These are phyloP conservation scores for Archivesica marissinica DNA, from an alignment of 1,140 invertebrate species.

Conservation along the genomic window DNA sequence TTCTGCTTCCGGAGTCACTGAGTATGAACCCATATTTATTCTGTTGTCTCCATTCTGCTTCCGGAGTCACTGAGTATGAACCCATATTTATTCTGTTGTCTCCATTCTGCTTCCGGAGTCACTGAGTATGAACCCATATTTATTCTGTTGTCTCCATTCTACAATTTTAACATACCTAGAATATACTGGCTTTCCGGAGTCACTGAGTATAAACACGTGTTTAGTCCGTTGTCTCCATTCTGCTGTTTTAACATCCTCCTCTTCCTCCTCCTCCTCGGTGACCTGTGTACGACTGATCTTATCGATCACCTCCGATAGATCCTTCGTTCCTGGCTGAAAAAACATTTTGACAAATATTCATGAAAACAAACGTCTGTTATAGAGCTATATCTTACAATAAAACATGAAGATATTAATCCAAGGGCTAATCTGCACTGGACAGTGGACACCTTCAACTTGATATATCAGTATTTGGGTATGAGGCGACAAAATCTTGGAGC, in stretches of 20 bases:
- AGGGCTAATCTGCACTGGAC: too few species aligned
- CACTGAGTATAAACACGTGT: constrained; percentile 97
- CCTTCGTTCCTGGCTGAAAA: constrained; percentile 62
- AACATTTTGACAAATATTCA: too few species aligned
- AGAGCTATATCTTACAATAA: too few species aligned
- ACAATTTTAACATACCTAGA: constrained; percentile 89
- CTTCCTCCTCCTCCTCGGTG: constrained; percentile 86
- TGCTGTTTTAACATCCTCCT: constrained; percentile 85
- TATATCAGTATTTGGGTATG: too few species aligned
- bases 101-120: too few species aligned
- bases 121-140: too few species aligned
- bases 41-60: constrained; percentile 91
- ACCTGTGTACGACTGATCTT: constrained; percentile 64
- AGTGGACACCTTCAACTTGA: too few species aligned
- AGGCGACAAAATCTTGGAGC: too few species aligned
- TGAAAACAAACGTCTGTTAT: too few species aligned
- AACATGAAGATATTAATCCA: too few species aligned
- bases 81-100: constrained; percentile 94
- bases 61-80: constrained; percentile 97
- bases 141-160: too few species aligned
- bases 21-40: constrained; percentile 97
- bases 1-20: constrained; percentile 97
- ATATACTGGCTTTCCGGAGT: constrained; percentile 98
- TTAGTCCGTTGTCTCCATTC: constrained; percentile 93
- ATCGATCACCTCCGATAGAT: constrained; percentile 60